phyloP scores from a whole-genome alignment of 2,888 invertebrate species.

The Drosophila anomalata region DNA sequence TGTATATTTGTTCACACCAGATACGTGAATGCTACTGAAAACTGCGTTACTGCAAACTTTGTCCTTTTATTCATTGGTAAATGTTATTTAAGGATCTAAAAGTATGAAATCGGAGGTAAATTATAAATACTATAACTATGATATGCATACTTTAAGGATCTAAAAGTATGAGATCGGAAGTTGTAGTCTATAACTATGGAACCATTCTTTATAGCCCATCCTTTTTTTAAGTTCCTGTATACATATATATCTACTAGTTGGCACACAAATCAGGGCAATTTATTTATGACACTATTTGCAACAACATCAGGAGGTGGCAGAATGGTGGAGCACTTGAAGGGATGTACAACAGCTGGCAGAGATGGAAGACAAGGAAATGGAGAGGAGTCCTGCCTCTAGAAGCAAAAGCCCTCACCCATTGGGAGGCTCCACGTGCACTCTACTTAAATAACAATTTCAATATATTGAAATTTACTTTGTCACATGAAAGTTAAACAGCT shows the following conservation, averaged over 20 bases:
- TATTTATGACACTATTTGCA: constrained; percentile 78
- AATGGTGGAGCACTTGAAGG: background rate
- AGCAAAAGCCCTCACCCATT: constrained; percentile 2
- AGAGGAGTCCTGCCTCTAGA: background rate
- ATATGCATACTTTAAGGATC: background rate
- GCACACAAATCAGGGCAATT: constrained; percentile 73
- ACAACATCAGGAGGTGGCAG: constrained; percentile 28
- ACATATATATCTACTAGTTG: constrained; percentile 29
- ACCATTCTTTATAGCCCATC: too few relatives aligned
- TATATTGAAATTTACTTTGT: constrained; percentile 80
- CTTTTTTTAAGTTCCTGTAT: background rate
- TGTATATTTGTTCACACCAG: background rate
- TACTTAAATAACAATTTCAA: constrained; percentile 79
- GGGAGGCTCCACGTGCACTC: constrained; percentile 62
- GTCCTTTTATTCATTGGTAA: background rate
- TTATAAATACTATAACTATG: too few relatives aligned
- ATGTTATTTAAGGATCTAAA: background rate
- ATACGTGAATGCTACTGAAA: background rate
- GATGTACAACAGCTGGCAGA: constrained; percentile 59
- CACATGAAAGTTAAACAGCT: constrained; percentile 77
- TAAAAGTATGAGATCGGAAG: background rate
- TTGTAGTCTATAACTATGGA: too few relatives aligned
- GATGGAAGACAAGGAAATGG: constrained; percentile 13
- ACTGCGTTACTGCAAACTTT: background rate
- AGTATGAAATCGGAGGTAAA: background rate